Percentiles rank a stretch among this genome's conserved stretches.
Conservation (phyloP, 2,113 vertebrate species). For the Orientallactaga bullata region DNA sequence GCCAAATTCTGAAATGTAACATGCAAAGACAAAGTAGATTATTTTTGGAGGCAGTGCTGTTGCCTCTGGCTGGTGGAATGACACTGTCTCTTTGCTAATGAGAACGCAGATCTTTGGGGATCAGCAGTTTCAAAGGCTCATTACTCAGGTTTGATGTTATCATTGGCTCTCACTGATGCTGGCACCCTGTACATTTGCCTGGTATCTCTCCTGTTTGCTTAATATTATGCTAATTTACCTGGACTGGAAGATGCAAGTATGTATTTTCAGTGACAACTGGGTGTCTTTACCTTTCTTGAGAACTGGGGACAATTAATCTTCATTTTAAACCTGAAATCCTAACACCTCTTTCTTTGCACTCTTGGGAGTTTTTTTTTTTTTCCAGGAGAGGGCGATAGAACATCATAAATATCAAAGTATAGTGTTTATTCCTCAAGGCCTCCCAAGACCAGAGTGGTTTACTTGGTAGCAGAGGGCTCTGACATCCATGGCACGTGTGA, state of each 20-base stretch:
- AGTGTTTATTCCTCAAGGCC: not conserved
- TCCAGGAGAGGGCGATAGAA: slow-evolving; percentile 87
- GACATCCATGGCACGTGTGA: not conserved
- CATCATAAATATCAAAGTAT: slow-evolving; percentile 72
- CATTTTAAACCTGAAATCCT: not conserved
- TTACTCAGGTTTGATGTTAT: slow-evolving; percentile 50
- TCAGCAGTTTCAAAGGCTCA: slow-evolving; percentile 3
- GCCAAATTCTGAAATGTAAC: slow-evolving; percentile 12
- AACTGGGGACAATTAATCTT: not conserved
- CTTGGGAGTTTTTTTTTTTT: slow-evolving; percentile 38
- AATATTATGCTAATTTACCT: not conserved
- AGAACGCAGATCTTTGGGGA: slow-evolving; percentile 37
- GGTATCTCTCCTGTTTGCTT: not conserved
- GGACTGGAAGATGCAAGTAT: not conserved
- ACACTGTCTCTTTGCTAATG: not conserved
- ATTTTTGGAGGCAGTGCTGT: not conserved
- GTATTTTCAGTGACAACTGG: not conserved
- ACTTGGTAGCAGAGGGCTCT: not conserved
- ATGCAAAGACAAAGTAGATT: slow-evolving; percentile 15
- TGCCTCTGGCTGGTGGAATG: not conserved
- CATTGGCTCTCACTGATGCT: not conserved
- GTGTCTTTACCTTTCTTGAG: slow-evolving; percentile 26
- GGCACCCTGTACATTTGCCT: not conserved
- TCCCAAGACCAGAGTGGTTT: not conserved
- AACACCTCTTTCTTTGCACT: not conserved